Conservation (phyloP, 2,888 invertebrate species). For the Platycnemis pennipes region DNA sequence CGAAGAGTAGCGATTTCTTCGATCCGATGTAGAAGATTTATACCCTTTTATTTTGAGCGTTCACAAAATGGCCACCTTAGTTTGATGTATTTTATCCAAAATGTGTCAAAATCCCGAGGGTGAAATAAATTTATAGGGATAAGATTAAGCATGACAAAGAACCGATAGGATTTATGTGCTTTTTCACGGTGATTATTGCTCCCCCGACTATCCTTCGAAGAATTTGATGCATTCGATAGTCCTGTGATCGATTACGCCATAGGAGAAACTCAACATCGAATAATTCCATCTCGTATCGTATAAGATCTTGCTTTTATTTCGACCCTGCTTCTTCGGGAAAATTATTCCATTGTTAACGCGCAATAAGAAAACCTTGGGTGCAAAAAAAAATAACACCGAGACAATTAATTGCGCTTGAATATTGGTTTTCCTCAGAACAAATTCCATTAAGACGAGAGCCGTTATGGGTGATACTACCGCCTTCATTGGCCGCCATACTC, state of each 20-base stretch:
- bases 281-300: neutral
- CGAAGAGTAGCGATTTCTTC: neutral
- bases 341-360: neutral
- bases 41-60: constrained; percentile 7
- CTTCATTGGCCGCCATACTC: too few relatives aligned
- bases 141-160: neutral
- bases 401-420: too few relatives aligned
- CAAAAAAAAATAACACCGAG: neutral
- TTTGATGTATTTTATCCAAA: neutral
- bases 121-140: neutral
- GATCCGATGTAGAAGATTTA: neutral
- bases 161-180: neutral
- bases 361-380: neutral
- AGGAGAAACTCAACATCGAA: neutral
- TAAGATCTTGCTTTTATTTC: neutral
- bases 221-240: neutral
- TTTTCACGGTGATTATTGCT: neutral
- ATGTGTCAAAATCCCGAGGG: neutral
- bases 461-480: too few relatives aligned
- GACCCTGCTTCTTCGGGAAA: neutral
- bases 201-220: neutral
- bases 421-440: too few relatives aligned
- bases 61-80: neutral
- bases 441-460: too few relatives aligned
- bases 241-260: neutral